These are phyloP conservation scores for Procavia capensis DNA, from an alignment of 2,113 vertebrate genomes.

Conservation along the genomic window DNA sequence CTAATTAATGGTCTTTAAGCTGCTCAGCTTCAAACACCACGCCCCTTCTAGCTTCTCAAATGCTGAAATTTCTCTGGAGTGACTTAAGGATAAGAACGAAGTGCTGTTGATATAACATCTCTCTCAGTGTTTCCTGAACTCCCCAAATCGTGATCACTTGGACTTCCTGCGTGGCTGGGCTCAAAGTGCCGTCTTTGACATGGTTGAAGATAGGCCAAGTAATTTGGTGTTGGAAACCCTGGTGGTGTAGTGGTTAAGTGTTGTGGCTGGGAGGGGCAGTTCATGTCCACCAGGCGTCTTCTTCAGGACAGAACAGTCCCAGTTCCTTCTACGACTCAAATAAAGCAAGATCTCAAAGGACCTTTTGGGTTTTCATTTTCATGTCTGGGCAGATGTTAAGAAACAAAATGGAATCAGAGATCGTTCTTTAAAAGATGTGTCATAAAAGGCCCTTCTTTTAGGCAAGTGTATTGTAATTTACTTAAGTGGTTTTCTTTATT, in stretches of 20 bases:
- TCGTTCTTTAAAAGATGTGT: not conserved
- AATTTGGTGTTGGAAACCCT: not conserved
- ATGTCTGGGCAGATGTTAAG: not conserved
- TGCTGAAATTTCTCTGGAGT: not conserved
- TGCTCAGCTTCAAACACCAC: not conserved
- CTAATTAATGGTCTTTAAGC: not conserved
- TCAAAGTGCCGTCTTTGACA: not conserved
- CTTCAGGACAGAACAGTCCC: not conserved
- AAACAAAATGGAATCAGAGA: not conserved
- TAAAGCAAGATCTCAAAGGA: not conserved
- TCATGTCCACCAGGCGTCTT: too few species aligned
- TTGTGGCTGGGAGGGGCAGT: too few species aligned
- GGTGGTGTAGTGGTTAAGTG: too few species aligned
- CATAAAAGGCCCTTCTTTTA: not conserved
- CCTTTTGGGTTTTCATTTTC: not conserved
- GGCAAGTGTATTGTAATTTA: not conserved
- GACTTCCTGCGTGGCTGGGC: not conserved
- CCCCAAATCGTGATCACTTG: not conserved
- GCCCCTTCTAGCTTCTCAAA: not conserved
- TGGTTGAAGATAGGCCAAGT: not conserved
- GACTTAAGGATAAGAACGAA: not conserved
- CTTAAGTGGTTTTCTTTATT: constrained; percentile 42
- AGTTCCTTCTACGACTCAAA: not conserved
- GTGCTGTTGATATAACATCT: not conserved
- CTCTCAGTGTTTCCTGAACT: not conserved